Conservation (phyloP, 2,797 vertebrate species). For the Nothura maculosa region DNA sequence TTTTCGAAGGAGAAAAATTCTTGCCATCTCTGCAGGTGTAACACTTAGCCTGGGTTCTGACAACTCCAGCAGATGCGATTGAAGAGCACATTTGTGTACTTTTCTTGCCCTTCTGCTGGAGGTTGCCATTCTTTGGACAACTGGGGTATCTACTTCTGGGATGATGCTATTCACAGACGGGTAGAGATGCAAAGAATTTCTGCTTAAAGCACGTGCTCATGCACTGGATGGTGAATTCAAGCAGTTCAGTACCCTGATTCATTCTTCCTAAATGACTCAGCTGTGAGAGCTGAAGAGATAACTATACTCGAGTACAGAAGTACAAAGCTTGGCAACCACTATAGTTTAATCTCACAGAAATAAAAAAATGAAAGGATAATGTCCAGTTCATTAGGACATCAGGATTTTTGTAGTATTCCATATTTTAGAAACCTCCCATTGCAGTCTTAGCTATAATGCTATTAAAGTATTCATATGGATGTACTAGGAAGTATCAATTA, state of each 20-base stretch:
- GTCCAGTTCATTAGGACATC: neutral
- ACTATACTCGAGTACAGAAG: neutral
- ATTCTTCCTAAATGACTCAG: neutral
- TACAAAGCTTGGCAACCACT: neutral
- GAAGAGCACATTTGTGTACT: neutral
- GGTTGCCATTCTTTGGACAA: neutral
- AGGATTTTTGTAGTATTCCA: constrained; percentile 14
- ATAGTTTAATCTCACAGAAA: neutral
- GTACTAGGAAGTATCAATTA: neutral
- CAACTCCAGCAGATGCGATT: neutral
- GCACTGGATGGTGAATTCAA: neutral
- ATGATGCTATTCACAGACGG: neutral
- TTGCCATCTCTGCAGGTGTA: neutral
- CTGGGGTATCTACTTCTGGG: neutral
- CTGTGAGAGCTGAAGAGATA: neutral
- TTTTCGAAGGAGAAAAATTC: neutral
- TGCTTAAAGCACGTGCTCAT: neutral
- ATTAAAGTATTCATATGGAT: neutral
- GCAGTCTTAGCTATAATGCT: neutral
- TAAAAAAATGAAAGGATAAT: neutral
- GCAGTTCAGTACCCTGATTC: neutral
- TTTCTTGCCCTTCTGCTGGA: neutral
- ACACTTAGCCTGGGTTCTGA: neutral
- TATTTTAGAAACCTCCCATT: constrained; percentile 2
- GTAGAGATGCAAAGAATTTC: neutral